Conservation (phyloP, 2,797 vertebrate species). For the Crocidura indochinensis region DNA sequence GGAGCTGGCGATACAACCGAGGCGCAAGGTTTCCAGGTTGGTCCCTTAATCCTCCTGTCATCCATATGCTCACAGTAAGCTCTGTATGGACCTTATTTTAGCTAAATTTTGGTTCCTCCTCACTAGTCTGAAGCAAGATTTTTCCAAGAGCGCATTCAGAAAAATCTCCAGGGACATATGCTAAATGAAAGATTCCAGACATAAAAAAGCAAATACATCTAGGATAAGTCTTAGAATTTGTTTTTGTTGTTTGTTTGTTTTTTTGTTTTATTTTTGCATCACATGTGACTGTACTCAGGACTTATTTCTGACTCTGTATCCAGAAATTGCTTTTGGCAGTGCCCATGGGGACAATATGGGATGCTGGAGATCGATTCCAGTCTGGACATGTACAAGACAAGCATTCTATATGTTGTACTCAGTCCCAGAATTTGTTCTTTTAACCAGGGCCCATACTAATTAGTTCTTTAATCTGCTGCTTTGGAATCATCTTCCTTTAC, state of each 20-base stretch:
- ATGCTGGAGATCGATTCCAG: no score
- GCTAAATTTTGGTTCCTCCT: neutral
- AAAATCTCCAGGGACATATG: neutral
- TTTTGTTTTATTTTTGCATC: no score
- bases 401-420: no score
- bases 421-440: neutral
- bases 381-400: no score
- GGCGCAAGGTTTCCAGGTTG: neutral
- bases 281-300: no score
- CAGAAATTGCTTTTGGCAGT: no score
- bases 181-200: constrained; percentile 14
- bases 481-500: neutral
- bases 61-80: neutral
- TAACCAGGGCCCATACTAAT: neutral
- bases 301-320: no score
- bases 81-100: neutral
- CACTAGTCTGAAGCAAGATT: neutral
- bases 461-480: neutral
- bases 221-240: neutral
- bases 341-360: no score
- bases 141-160: neutral
- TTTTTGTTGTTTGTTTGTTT: no score
- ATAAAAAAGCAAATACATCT: neutral
- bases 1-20: neutral
- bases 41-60: no score